Evolutionary conservation across 2,888 invertebrate genomes (phyloP), one percentile per base, ranked within the genome.

Genomic region (Thymelicus acteon): DNA sequence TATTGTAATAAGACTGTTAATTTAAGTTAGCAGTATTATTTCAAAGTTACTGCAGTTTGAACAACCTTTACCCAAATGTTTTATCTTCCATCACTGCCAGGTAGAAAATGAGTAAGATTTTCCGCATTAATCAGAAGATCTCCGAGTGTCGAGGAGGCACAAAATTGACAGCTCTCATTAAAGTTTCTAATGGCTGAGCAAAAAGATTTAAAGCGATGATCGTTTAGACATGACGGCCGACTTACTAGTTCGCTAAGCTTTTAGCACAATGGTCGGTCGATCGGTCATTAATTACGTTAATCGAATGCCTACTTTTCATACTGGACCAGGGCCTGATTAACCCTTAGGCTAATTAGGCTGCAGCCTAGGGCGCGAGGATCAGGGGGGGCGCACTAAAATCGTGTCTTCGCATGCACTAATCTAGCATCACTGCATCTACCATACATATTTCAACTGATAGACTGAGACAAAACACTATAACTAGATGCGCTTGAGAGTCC

Each of bases 141-240:
- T 83, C 80, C 82, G 79, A 80, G 81, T 77, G 80, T 74, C 76
- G 76, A 76, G 73, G 78, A 78, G 77, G 77, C 77, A 82, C 80
- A 78, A 81, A 84, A 86, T 85, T 87, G 89, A 86, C 88, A 87
- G 87, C 81, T 87, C 84, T 87, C 85, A 87, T 87, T 87, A 87
- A 88, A 88, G 82, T 88, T 84, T 79, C 74, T 80, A 85, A 85
- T 83, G 82, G 75, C 78, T 73, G 77, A 82, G 79, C 78, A 80
- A 78, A 79, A 77, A 77, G 71, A 75, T 72, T 76, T 75, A 75
- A 78, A 78, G 72, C 75, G 76, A 74, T 76, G 74, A 77, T 75
- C 74, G 72, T 71, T 75, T 72, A 65, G 73, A 76, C 73, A 72
- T 44, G 69, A 71, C 8, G 44, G 52, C n/a, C 61, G 49, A 67